phyloP scores from a whole-genome alignment of 1,140 invertebrate species.

The Phenacoccus solenopsis region DNA sequence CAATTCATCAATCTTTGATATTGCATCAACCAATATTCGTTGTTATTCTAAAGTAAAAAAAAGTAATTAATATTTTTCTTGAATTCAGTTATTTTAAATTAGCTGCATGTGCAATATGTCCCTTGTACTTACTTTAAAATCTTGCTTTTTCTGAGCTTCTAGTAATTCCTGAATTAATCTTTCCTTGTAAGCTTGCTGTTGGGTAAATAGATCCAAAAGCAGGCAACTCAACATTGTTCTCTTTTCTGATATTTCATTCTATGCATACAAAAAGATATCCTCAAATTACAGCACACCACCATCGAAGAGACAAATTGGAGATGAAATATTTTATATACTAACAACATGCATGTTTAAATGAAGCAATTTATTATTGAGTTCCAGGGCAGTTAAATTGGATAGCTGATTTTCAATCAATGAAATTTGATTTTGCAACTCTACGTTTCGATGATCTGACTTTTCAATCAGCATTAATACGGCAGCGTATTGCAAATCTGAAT shows the following conservation, averaged over 20 bases:
- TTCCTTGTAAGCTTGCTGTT: neutral
- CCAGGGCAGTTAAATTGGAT: neutral
- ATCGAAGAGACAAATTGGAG: neutral
- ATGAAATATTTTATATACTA: neutral
- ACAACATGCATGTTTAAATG: neutral
- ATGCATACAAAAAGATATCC: neutral
- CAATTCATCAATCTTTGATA: conserved; percentile 5
- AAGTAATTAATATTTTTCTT: neutral
- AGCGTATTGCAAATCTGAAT: neutral
- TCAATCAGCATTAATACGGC: neutral
- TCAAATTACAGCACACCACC: neutral
- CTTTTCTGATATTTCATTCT: neutral
- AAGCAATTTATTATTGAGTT: neutral
- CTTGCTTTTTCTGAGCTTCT: neutral
- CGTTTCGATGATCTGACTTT: neutral
- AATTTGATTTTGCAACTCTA: neutral
- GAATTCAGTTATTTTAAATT: no score
- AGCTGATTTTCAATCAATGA: neutral
- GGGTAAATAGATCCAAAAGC: neutral
- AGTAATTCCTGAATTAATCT: neutral
- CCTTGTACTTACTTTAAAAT: neutral
- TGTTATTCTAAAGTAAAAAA: neutral
- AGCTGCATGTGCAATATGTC: no score
- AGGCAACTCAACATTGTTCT: neutral
- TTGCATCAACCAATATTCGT: conserved; percentile 4